Base-by-base conservation (phyloP, 1,140 invertebrate genomes). In the Drosophila guanche region DNA sequence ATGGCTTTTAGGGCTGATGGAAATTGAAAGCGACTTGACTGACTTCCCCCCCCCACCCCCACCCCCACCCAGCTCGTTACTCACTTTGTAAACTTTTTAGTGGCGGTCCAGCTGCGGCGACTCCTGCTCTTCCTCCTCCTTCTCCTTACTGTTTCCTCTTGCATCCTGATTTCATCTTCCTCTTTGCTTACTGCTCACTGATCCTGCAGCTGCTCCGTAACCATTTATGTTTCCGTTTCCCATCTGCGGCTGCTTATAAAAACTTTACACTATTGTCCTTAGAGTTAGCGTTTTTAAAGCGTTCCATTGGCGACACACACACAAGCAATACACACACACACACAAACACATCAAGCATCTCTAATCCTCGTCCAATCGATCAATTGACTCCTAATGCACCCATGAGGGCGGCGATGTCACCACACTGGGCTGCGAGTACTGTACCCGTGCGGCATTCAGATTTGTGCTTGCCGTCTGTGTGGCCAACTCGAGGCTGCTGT, bases 341-440 rank as follows among this genome's bases (percentile, higher is more conserved):
- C 45, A 47, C 33, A 66, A 42, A 53, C 29, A 33, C 1, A 63
- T 51, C 46, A 57, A 33, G 23, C 45, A 40, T 43, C 66, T 37
- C 20, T 29, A 42, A 47, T 42, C 52, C 46, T 20, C 3, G 37
- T 25, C 5, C 42, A 47, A 29, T 8, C 10, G 40, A 29, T 20
- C 27, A 42, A 33, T 10, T 25, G 46, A 22, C 20, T 20, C 62
- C 68, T 94, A 95, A 92, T 95, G 94, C 89, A 95, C 94, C 94
- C 94, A 95, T 4, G 94, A 95, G 51, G 94, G 94, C 71, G 93
- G 92, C 43, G 93, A 85, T 65, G 83, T 94, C 37, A 94, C 92
- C 54, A 93, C 92, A 73, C 93, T 92, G 55, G 92, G 84, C 74
- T 91, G 90, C 48, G 89, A 63, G 72, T 91, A 91, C 76, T 90